These are phyloP conservation scores for Rousettus madagascariensis DNA, from an alignment of 2,797 vertebrate species.

Conservation along the genomic window DNA sequence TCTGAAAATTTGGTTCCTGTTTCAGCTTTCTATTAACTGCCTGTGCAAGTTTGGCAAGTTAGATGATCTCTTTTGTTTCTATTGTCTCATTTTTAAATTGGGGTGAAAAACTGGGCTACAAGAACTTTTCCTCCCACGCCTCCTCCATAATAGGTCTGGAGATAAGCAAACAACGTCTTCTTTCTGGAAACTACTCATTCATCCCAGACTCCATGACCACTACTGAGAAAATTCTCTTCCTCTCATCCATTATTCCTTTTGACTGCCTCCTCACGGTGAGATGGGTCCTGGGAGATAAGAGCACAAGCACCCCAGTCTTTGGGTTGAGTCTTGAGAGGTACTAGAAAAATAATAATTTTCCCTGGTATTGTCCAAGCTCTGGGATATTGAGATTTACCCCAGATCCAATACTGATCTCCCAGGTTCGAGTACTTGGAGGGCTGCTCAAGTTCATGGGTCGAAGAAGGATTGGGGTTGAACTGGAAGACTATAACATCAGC, in stretches of 20 bases:
- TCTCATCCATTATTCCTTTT: slow-evolving; percentile 94
- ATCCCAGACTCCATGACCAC: slow-evolving; percentile 90
- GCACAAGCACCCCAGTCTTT: background rate
- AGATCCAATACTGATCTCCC: background rate
- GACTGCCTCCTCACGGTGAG: slow-evolving; percentile 92
- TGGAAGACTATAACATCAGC: slow-evolving; percentile 91
- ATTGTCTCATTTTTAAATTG: slow-evolving; percentile 25
- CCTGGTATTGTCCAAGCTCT: background rate
- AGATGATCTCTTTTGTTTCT: slow-evolving; percentile 31
- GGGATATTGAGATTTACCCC: background rate
- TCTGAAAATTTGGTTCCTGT: slow-evolving; percentile 34
- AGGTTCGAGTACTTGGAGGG: slow-evolving; percentile 93
- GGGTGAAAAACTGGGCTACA: background rate
- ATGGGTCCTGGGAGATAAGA: background rate
- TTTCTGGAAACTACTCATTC: slow-evolving; percentile 92
- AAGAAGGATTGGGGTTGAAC: slow-evolving; percentile 94
- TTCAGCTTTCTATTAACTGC: background rate
- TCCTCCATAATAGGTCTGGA: slow-evolving; percentile 86
- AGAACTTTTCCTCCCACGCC: background rate
- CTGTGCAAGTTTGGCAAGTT: background rate
- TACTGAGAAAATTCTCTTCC: slow-evolving; percentile 92
- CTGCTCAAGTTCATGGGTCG: slow-evolving; percentile 95
- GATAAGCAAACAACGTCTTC: slow-evolving; percentile 93
- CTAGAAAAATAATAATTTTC: slow-evolving; percentile 44
- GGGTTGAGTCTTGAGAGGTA: background rate